phyloP scores from a whole-genome alignment of 1,140 invertebrate species.

The Leptinotarsa texana region DNA sequence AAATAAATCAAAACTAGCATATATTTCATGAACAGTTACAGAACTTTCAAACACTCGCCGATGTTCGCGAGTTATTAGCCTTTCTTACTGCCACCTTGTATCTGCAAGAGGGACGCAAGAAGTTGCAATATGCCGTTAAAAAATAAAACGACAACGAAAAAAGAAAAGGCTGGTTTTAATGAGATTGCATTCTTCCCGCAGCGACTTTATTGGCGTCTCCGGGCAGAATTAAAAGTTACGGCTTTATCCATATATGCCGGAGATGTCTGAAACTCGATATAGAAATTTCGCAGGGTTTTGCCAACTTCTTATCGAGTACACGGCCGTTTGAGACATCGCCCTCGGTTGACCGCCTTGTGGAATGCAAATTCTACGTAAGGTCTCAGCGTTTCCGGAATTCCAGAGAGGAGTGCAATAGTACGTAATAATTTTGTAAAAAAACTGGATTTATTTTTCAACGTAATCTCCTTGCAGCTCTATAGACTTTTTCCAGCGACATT shows the following conservation, averaged over 20 bases:
- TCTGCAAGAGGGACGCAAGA: neutral
- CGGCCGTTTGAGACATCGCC: neutral
- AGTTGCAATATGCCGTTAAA: neutral
- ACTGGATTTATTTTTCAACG: too few relatives aligned
- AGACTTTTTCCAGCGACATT: too few relatives aligned
- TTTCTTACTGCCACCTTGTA: neutral
- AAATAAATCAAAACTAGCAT: too few relatives aligned
- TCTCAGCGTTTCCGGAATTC: too few relatives aligned
- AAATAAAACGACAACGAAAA: neutral
- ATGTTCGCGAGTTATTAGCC: too few relatives aligned
- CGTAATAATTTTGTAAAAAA: too few relatives aligned
- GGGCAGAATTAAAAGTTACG: constrained; percentile 2
- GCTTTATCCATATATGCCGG: neutral
- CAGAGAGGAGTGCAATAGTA: too few relatives aligned
- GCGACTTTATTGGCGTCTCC: neutral
- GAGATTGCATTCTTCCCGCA: constrained; percentile 4
- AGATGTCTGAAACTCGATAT: neutral
- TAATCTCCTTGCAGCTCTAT: too few relatives aligned
- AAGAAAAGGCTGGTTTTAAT: constrained; percentile 3
- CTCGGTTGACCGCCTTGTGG: too few relatives aligned
- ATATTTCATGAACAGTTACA: too few relatives aligned
- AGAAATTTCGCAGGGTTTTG: constrained; percentile 8
- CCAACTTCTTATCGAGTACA: neutral
- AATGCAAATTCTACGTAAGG: too few relatives aligned
- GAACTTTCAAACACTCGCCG: too few relatives aligned